Evolutionary conservation across 2,888 invertebrate genomes (phyloP).

Genomic region (Eurytoma adleriae): DNA sequence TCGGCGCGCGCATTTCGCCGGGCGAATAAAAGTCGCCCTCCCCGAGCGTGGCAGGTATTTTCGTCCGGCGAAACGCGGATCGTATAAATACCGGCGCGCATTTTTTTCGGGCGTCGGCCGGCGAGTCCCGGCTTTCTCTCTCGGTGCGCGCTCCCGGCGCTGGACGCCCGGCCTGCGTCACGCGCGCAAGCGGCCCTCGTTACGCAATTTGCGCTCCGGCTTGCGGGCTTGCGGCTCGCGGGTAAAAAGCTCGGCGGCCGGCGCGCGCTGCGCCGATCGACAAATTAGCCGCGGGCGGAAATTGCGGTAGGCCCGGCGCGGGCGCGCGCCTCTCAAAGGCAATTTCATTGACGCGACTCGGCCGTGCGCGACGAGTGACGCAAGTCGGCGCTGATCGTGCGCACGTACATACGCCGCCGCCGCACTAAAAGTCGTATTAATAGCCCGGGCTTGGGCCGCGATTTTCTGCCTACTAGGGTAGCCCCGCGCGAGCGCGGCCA

Average conservation of each 20-base stretch:
- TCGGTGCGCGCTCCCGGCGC: neutral
- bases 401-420: neutral
- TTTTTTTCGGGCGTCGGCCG: neutral
- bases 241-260: slow-evolving; percentile 1
- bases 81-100: too few relatives aligned
- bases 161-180: neutral
- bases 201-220: too few relatives aligned
- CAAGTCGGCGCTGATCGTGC: slow-evolving; percentile 42
- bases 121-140: neutral
- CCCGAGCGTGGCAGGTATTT: too few relatives aligned
- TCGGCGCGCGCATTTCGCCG: too few relatives aligned
- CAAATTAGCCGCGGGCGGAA: slow-evolving; percentile 10
- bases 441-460: slow-evolving; percentile 25
- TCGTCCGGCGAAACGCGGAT: too few relatives aligned
- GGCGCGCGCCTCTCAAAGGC: slow-evolving; percentile 38
- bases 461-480: too few relatives aligned
- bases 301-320: neutral
- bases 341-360: slow-evolving; percentile 54
- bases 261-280: neutral
- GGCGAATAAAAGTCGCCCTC: too few relatives aligned
- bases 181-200: too few relatives aligned
- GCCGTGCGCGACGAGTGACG: slow-evolving; percentile 43
- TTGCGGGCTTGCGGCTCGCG: neutral
- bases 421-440: slow-evolving; percentile 46
- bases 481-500: too few relatives aligned